These are phyloP conservation scores for Dynastes tityus DNA, from an alignment of 2,888 invertebrate species.

Conservation along the genomic window DNA sequence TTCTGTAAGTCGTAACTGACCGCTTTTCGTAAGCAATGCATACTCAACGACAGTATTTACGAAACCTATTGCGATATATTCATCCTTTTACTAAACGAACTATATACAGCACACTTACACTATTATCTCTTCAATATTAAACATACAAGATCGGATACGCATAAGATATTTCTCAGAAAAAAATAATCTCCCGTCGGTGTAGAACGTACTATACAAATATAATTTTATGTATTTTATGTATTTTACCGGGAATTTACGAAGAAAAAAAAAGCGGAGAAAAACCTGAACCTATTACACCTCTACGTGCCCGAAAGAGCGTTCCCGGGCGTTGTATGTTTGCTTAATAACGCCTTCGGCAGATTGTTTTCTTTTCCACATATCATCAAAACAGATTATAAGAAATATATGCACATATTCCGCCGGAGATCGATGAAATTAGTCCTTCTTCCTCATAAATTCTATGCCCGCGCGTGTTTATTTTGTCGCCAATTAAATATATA, in stretches of 20 bases:
- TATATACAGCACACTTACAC: too few species aligned
- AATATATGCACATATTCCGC: background rate
- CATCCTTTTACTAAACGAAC: too few species aligned
- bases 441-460: slow-evolving; percentile 12
- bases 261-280: background rate
- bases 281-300: too few species aligned
- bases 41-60: too few species aligned
- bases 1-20: too few species aligned
- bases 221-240: slow-evolving; percentile 27
- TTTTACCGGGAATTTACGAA: slow-evolving; percentile 15
- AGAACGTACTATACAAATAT: slow-evolving; percentile 16
- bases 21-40: too few species aligned
- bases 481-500: slow-evolving; percentile 4
- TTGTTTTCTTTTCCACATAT: slow-evolving; percentile 26
- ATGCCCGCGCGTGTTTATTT: slow-evolving; percentile 11
- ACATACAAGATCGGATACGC: background rate
- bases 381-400: slow-evolving; percentile 24
- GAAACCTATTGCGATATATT: too few species aligned
- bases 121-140: too few species aligned
- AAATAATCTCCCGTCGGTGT: background rate
- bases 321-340: background rate
- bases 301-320: too few species aligned
- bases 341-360: slow-evolving; percentile 9
- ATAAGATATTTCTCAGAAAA: slow-evolving; percentile 8
- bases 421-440: slow-evolving; percentile 11